Evolutionary conservation across 2,888 invertebrate genomes (phyloP), one percentile per base, ranked within the genome.

Genomic region (Agrilus mali): DNA sequence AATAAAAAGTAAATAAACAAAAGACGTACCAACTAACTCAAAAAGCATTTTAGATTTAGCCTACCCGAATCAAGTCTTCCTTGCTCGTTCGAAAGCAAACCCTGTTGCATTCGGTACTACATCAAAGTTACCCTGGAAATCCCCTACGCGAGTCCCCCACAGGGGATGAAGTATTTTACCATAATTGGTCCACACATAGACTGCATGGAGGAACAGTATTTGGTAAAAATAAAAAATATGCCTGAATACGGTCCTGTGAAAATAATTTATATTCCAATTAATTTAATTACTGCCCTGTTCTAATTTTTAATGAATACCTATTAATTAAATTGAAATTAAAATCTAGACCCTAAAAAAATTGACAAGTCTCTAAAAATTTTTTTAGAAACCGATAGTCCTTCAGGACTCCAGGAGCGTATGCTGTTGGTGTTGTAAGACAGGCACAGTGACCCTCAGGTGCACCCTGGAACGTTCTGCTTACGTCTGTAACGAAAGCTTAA

Each of bases 141-240:
- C 51, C 84, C 84, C 0, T 84, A 83, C 58, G 82, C 83, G 2
- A 82, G 82, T 40, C 82, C 83, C 2, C 84, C 84, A 0, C 83
- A 84, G 60, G 82, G 83, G 10, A 79, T 83, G 70, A 84, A 84
- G 60, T 84, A 85, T 62, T 85, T 85, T 62, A 83, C 84, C 2
- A 71, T 85, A 37, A 80, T 85, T 52, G 84, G 83, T 3, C 84
- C 84, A 12, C 80, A 82, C 57, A 81, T 82, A 53, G 84, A 85
- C 64, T 83, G 83, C 61, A 83, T 83, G 82, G 84, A 85, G 50
- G 82, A 83, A 59, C 78, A 82, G 56, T 83, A 82, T 60, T 65
- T 84, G 70, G 83, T 83, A 63, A 69, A 71, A 27, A 10, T 3
- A 2, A 4, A 27, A 27, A 10, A 27, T 10, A 27, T 10, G 10